Evolutionary conservation across 2,113 vertebrate species (phyloP), one percentile per base, ranked within the genome.

Genomic region (Choloepus hoffmanni): DNA sequence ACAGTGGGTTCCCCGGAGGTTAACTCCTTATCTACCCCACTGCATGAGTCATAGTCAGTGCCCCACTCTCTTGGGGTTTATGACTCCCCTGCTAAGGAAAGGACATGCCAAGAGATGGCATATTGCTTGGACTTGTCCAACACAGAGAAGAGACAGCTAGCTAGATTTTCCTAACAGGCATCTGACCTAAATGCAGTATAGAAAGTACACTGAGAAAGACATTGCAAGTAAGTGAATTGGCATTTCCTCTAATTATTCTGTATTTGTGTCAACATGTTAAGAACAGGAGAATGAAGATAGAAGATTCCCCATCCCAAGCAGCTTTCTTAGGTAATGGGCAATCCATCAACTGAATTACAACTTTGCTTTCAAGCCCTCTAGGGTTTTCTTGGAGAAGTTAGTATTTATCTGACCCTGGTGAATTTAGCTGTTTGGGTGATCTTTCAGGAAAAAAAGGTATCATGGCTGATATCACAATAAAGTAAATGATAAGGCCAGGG

Each of bases 361-460:
- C 55, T 55, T 92, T 81, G 68, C 33, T 85, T 70, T 89, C 16
- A 58, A 97, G 72, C 50, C 45, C 45, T 36, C 55, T 68, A 92
- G 88, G 92, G 94, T 95, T 96, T 98, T 93, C 88, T 88, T 96
- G 33, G 28, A 87, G 90, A 95, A 84, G 77, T 96, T 96, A 95
- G 84, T 96, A 63, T 85, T 97, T 95, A 96, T 96, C 90, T 95
- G 94, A 85, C 79, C 53, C 90, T 79, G 70, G 81, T 92, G 87
- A 95, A 62, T 96, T 97, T 89, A 85, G 55, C 62, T 92, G 43
- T 95, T 79, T 50, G 67, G 91, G 43, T 95, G 74, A 96, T 97
- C 84, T 97, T 96, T 91, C 93, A 78, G 74, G 70, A 65, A 18
- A 21, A 70, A 77, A 85, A 83, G 26, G 77, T 96, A 97, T 93